These are phyloP conservation scores for Philotrypesis tridentata DNA, from an alignment of 1,140 invertebrate species.

Conservation along the genomic window DNA sequence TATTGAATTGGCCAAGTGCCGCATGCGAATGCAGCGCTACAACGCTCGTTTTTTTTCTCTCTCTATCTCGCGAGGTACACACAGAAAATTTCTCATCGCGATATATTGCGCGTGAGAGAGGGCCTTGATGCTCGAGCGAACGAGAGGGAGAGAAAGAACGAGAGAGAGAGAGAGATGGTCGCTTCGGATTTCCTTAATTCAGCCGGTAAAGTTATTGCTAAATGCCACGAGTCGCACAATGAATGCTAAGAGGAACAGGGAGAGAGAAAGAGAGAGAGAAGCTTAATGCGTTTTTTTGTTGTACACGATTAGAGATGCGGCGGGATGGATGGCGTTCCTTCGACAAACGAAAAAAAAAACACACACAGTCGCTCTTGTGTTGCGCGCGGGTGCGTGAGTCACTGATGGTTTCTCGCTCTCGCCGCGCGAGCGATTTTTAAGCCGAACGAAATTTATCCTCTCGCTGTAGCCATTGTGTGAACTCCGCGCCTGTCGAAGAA, in stretches of 20 bases:
- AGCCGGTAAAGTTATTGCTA: constrained; percentile 34
- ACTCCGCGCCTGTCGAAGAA: not conserved
- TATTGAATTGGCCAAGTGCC: constrained; percentile 48
- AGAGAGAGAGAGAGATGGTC: constrained; percentile 2
- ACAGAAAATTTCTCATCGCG: constrained; percentile 35
- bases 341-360: not conserved
- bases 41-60: constrained; percentile 21
- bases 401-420: too few relatives aligned
- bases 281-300: constrained; percentile 17
- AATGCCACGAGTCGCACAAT: constrained; percentile 8
- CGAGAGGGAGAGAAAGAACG: too few relatives aligned
- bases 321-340: constrained; percentile 32
- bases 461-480: too few relatives aligned
- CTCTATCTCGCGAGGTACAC: not conserved
- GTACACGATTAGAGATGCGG: constrained; percentile 44
- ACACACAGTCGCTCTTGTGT: not conserved
- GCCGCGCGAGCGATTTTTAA: too few relatives aligned
- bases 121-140: constrained; percentile 46
- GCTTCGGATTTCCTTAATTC: constrained; percentile 37
- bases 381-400: constrained; percentile 5
- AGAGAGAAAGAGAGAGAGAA: not conserved
- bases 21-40: constrained; percentile 38
- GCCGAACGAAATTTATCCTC: too few relatives aligned
- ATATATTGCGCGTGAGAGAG: constrained; percentile 4
- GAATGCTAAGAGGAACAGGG: constrained; percentile 26